These are phyloP conservation scores for Conchocele bisecta DNA, from an alignment of 2,888 invertebrate genomes.

Conservation along the genomic window DNA sequence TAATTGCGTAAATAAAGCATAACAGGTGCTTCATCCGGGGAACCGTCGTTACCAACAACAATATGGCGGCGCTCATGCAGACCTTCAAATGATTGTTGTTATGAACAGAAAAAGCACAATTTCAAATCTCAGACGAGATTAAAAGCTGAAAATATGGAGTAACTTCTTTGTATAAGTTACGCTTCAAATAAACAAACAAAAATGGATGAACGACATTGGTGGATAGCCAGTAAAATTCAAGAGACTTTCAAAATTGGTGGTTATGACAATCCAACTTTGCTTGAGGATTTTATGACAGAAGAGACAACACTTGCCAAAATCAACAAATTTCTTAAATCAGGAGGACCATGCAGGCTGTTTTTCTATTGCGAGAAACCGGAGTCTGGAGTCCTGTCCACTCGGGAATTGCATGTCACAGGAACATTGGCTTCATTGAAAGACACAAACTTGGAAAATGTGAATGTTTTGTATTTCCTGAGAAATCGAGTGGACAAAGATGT, in stretches of 20 bases:
- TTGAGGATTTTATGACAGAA: conserved; percentile 81
- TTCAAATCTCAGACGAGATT: no score
- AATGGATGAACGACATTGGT: conserved; percentile 83
- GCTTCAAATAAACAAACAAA: conserved; percentile 11
- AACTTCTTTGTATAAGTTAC: not conserved
- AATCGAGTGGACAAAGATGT: conserved; percentile 79
- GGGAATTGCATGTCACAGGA: conserved; percentile 77
- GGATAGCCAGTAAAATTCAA: conserved; percentile 82
- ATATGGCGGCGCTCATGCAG: conserved; percentile 68
- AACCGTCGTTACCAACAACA: conserved; percentile 75
- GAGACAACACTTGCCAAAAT: conserved; percentile 77
- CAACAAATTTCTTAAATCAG: conserved; percentile 78
- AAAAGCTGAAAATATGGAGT: not conserved
- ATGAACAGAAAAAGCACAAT: not conserved
- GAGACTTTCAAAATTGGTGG: conserved; percentile 82
- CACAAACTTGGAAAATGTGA: conserved; percentile 74
- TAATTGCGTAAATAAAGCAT: not conserved
- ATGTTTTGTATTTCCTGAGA: conserved; percentile 80
- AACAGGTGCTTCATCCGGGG: conserved; percentile 65
- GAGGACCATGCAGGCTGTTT: conserved; percentile 80
- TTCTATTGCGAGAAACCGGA: conserved; percentile 80
- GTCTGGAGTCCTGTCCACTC: conserved; percentile 68
- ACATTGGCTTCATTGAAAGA: conserved; percentile 78
- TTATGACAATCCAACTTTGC: conserved; percentile 78
- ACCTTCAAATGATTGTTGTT: not conserved